Conservation (phyloP, 2,888 invertebrate genomes). For the Pycnomerus fuliginosus region DNA sequence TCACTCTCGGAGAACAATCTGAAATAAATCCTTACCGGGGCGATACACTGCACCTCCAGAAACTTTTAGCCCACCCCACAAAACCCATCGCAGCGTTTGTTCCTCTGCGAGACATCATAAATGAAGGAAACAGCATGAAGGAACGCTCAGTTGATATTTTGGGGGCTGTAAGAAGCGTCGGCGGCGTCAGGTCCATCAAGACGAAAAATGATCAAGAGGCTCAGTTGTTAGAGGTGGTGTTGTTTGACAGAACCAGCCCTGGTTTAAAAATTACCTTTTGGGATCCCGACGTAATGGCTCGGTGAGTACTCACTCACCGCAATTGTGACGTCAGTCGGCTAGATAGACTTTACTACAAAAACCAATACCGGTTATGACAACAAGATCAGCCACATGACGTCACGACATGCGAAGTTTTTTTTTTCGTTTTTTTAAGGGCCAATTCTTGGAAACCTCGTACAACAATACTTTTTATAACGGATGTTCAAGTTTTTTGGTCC, state of each 20-base stretch:
- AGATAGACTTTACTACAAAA: too few species aligned
- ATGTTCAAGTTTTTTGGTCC: conserved; percentile 65
- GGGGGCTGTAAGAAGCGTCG: conserved; percentile 65
- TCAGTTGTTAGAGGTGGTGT: conserved; percentile 65
- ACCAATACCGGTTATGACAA: too few species aligned
- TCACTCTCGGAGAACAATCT: conserved; percentile 65
- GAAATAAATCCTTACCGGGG: conserved; percentile 62
- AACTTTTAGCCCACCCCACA: conserved; percentile 64
- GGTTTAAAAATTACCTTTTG: conserved; percentile 66
- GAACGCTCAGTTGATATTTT: conserved; percentile 65
- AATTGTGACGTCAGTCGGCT: too few species aligned
- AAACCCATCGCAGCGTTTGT: conserved; percentile 60
- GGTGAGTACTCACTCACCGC: conserved; percentile 54
- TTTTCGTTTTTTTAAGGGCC: too few species aligned
- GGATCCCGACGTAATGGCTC: conserved; percentile 69
- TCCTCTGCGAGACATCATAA: conserved; percentile 59
- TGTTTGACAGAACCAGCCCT: conserved; percentile 63
- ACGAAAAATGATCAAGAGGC: conserved; percentile 61
- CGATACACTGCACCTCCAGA: conserved; percentile 54
- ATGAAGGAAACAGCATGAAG: conserved; percentile 47
- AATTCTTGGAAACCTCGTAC: conserved; percentile 66
- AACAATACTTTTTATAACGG: conserved; percentile 72
- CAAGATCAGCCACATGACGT: too few species aligned
- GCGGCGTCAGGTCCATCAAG: conserved; percentile 62
- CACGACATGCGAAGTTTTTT: too few species aligned